These are phyloP conservation scores for Ips typographus DNA, from an alignment of 1,140 invertebrate species.

Conservation along the genomic window DNA sequence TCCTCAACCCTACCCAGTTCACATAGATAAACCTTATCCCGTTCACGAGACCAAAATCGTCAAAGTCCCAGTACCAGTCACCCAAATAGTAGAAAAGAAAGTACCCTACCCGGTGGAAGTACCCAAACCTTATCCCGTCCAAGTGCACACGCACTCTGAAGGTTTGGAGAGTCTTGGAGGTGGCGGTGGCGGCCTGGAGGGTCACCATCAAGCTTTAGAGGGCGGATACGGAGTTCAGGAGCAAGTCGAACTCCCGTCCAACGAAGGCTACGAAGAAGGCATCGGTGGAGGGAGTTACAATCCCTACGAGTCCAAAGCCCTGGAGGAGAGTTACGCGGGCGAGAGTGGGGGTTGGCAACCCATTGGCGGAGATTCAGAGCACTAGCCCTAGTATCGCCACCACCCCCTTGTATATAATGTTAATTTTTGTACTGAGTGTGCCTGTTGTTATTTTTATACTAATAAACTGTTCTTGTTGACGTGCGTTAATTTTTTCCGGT, in stretches of 20 bases:
- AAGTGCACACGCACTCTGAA: conserved; percentile 32
- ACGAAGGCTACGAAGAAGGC: conserved; percentile 18
- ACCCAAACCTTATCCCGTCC: conserved; percentile 47
- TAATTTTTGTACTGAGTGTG: too few relatives aligned
- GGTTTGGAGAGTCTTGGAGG: conserved; percentile 5
- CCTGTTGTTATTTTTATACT: too few relatives aligned
- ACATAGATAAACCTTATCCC: conserved; percentile 44
- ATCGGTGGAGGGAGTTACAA: conserved; percentile 17
- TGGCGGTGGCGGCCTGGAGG: conserved; percentile 26
- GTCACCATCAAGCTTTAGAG: conserved; percentile 26
- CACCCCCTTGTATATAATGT: too few relatives aligned
- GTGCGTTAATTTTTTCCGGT: too few relatives aligned
- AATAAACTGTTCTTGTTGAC: too few relatives aligned
- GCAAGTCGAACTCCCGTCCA: conserved; percentile 18
- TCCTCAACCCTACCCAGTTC: conserved; percentile 47
- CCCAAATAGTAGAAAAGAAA: conserved; percentile 44
- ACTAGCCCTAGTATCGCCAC: background rate
- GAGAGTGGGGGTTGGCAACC: conserved; percentile 24
- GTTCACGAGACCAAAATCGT: conserved; percentile 42
- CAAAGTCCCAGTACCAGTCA: conserved; percentile 44
- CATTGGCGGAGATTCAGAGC: conserved; percentile 15
- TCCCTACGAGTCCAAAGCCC: conserved; percentile 23
- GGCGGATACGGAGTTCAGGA: conserved; percentile 23
- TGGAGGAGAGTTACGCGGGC: conserved; percentile 11
- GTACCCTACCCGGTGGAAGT: conserved; percentile 47